Conservation (phyloP, 2,113 vertebrate genomes). For the Rhabdornis inornatus region DNA sequence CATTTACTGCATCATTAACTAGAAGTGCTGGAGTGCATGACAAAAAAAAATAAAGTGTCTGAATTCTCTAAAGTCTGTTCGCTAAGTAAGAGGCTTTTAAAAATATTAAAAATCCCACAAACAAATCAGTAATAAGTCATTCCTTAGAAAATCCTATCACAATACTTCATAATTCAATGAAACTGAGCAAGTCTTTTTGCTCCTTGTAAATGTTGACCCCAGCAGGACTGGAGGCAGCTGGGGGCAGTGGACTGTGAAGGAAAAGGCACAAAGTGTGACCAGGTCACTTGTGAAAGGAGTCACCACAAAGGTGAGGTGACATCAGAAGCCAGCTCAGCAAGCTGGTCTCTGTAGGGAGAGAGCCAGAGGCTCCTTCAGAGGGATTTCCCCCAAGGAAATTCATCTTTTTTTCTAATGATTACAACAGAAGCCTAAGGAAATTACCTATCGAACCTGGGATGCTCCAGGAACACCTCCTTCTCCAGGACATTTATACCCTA, state of each 20-base stretch:
- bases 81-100: not conserved
- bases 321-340: not conserved
- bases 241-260: not conserved
- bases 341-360: not conserved
- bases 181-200: not conserved
- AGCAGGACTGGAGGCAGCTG: not conserved
- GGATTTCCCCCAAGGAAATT: not conserved
- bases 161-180: not conserved
- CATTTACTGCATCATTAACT: not conserved
- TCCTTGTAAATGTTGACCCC: not conserved
- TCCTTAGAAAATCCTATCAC: constrained; percentile 3
- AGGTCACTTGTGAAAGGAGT: constrained; percentile 40
- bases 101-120: constrained; percentile 4
- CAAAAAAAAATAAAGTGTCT: constrained; percentile 22
- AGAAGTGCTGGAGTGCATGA: constrained; percentile 43
- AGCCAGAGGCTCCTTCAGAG: not conserved
- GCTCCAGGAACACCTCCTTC: not conserved
- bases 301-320: not conserved
- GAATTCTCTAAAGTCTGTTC: not conserved
- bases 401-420: not conserved
- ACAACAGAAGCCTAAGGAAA: not conserved
- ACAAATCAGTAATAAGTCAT: not conserved
- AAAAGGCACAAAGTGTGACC: constrained; percentile 39
- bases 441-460: not conserved
- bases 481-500: not conserved